Evolutionary conservation across 92 coral and sea anemone genomes (phyloP).

Genomic region (Isaurus tuberculatus): DNA sequence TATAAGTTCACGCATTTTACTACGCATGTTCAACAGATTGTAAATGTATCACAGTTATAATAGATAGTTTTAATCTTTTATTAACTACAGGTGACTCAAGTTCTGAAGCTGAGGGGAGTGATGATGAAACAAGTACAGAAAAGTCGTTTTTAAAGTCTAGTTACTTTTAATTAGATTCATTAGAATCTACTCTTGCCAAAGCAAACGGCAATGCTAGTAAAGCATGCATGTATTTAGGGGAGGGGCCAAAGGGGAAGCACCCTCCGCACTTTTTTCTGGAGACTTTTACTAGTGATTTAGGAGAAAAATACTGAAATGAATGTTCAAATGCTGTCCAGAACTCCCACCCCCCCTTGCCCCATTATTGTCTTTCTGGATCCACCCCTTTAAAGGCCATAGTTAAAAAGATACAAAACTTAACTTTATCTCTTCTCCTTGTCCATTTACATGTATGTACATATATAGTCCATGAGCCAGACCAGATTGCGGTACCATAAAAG

Average conservation of each 20-base stretch:
- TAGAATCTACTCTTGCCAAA: slow-evolving; percentile 12
- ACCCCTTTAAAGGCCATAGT: too few species aligned
- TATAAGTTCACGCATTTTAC: background rate
- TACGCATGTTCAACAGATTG: slow-evolving; percentile 9
- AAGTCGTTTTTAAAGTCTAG: background rate
- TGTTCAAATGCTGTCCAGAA: too few species aligned
- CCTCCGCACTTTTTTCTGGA: slow-evolving; percentile 18
- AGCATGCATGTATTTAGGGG: slow-evolving; percentile 7
- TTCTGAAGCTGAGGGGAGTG: background rate
- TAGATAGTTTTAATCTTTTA: slow-evolving; percentile 12
- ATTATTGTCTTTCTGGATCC: too few species aligned
- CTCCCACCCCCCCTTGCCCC: too few species aligned
- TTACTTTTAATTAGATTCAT: slow-evolving; percentile 12
- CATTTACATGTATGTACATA: too few species aligned
- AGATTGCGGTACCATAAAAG: background rate
- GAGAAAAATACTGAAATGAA: too few species aligned
- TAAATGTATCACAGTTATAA: background rate
- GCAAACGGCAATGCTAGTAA: slow-evolving; percentile 16
- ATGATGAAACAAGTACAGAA: slow-evolving; percentile 6
- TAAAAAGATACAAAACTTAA: too few species aligned
- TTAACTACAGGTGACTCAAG: slow-evolving; percentile 23
- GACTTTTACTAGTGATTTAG: slow-evolving; percentile 3
- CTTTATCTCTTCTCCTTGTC: too few species aligned
- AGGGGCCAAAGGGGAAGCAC: slow-evolving; percentile 8
- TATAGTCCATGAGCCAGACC: slow-evolving; percentile 1